Percentiles rank a stretch among this genome's conserved stretches.
Conservation (phyloP, 1,140 invertebrate species). For the Drosophila melanica region DNA sequence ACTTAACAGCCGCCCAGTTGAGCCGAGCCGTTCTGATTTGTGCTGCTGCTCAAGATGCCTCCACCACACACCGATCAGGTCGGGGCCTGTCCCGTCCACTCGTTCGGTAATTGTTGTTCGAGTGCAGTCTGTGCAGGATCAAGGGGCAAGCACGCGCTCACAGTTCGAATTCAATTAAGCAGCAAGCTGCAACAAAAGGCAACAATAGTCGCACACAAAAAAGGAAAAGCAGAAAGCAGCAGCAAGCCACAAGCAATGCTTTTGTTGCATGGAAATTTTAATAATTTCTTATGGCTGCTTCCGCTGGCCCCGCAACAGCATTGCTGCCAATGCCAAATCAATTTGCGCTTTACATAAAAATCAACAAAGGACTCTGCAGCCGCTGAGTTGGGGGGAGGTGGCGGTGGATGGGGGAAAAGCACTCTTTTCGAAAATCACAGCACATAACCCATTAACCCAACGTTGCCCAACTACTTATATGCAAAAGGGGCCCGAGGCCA, state of each 20-base stretch:
- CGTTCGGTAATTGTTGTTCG: conserved; percentile 6
- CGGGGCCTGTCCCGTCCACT: neutral
- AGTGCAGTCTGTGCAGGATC: neutral
- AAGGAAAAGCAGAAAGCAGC: conserved; percentile 3
- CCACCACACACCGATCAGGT: neutral
- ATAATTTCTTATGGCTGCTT: conserved; percentile 44
- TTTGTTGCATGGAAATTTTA: conserved; percentile 28
- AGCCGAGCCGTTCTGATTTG: conserved; percentile 18
- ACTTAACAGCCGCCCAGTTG: conserved; percentile 2
- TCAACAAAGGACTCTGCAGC: conserved; percentile 58
- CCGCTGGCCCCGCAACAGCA: neutral
- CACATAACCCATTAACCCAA: conserved; percentile 78
- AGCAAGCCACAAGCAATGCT: neutral
- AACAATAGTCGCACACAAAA: neutral
- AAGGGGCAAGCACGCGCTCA: neutral
- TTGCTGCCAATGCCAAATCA: conserved; percentile 65
- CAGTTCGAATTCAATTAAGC: neutral
- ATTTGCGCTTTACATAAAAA: conserved; percentile 74
- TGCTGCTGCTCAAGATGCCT: conserved; percentile 16
- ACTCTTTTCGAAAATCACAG: conserved; percentile 63
- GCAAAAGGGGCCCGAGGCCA: conserved; percentile 6
- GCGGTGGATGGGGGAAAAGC: neutral
- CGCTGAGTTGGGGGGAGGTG: conserved; percentile 4
- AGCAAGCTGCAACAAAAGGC: conserved; percentile 1
- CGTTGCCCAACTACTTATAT: conserved; percentile 59